These are phyloP conservation scores for Solenopsis invicta DNA, from an alignment of 1,140 invertebrate species.

Conservation along the genomic window DNA sequence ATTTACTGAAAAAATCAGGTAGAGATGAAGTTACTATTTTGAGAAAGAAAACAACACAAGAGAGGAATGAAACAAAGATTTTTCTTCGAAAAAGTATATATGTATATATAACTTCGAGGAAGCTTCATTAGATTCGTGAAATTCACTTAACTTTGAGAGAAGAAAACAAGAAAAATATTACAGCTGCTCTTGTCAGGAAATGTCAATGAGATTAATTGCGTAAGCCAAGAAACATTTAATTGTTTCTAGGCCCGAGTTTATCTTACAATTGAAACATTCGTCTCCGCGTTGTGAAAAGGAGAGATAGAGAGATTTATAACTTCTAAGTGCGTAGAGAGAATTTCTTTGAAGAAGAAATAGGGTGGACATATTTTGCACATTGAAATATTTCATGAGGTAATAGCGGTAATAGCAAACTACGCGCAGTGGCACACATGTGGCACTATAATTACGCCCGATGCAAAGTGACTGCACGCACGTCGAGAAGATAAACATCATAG, in stretches of 20 bases:
- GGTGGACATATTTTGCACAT: too few species aligned
- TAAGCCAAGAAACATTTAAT: slow-evolving; percentile 20
- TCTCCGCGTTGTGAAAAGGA: neutral
- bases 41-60: neutral
- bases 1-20: neutral
- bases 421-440: slow-evolving; percentile 1
- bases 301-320: neutral
- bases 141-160: neutral
- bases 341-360: neutral
- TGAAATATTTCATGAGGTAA: neutral
- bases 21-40: neutral
- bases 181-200: neutral
- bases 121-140: neutral
- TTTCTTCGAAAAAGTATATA: neutral
- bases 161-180: slow-evolving; percentile 27
- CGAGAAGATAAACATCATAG: slow-evolving; percentile 30
- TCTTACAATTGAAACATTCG: slow-evolving; percentile 18
- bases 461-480: slow-evolving; percentile 1
- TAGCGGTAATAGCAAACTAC: neutral
- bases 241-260: neutral
- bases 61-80: neutral
- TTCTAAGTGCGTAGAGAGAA: neutral
- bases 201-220: slow-evolving; percentile 16
- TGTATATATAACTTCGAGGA: neutral
- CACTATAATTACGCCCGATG: slow-evolving; percentile 26